A percentile compares a stretch with the other conserved stretches of the same genome.
Evolutionary conservation across 1,140 invertebrate species (phyloP).

Genomic region (Caerostris extrusa): DNA sequence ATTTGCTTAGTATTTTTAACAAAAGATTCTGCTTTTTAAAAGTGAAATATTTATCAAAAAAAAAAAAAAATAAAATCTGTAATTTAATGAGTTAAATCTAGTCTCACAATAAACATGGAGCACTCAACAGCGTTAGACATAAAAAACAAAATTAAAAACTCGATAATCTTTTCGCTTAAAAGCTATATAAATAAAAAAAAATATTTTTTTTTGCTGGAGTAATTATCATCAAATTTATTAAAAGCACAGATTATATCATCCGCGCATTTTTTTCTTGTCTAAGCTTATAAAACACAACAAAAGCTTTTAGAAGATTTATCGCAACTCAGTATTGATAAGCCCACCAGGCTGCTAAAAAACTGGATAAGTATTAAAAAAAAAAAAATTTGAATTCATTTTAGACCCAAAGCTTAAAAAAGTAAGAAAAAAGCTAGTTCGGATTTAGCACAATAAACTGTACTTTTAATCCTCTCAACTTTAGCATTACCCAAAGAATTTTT

Average conservation of each 20-base stretch:
- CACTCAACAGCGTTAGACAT: too few species aligned
- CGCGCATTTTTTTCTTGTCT: neutral
- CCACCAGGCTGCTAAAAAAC: neutral
- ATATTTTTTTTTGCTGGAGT: neutral
- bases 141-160: too few species aligned
- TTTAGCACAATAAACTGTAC: neutral
- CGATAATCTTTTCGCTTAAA: too few species aligned
- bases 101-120: too few species aligned
- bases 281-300: neutral
- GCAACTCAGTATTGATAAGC: neutral
- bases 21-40: too few species aligned
- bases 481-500: constrained; percentile 13
- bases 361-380: neutral
- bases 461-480: constrained; percentile 27
- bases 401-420: neutral
- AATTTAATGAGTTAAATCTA: too few species aligned
- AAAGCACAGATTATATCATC: neutral
- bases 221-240: neutral
- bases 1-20: too few species aligned
- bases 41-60: too few species aligned
- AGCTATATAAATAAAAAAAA: too few species aligned
- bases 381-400: neutral
- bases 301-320: neutral
- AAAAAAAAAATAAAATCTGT: too few species aligned
- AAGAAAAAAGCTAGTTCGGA: neutral